Percentiles rank a stretch among this genome's conserved stretches.
Conservation (phyloP, 2,888 invertebrate genomes). For the Andrena dorsata region DNA sequence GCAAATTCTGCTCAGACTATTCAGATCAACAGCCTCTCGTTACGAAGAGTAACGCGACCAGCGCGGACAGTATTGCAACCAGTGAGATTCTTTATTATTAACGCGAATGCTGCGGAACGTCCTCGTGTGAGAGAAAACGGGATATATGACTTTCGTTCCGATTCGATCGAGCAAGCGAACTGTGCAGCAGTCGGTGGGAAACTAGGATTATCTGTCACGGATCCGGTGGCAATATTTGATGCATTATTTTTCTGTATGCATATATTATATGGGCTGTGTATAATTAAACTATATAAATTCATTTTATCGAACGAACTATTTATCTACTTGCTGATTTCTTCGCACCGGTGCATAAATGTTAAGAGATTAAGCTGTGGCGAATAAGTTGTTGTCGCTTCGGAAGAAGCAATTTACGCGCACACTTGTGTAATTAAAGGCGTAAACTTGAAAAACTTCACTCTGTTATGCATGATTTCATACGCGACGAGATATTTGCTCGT, state of each 20-base stretch:
- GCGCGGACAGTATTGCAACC: conserved; percentile 28
- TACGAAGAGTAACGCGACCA: conserved; percentile 9
- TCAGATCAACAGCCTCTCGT: conserved; percentile 14
- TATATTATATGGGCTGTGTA: conserved; percentile 64
- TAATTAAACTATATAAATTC: conserved; percentile 63
- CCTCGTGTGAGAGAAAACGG: conserved; percentile 28
- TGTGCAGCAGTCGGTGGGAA: conserved; percentile 32
- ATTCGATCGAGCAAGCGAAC: conserved; percentile 16
- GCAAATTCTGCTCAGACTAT: conserved; percentile 24
- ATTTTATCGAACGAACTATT: conserved; percentile 58
- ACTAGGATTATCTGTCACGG: conserved; percentile 37
- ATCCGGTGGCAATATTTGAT: conserved; percentile 43
- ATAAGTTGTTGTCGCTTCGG: conserved; percentile 56
- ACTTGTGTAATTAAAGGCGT: conserved; percentile 3
- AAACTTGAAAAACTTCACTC: neutral
- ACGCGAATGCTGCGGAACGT: conserved; percentile 30
- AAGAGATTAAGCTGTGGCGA: conserved; percentile 34
- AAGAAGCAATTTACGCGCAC: conserved; percentile 56
- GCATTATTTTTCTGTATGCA: conserved; percentile 57
- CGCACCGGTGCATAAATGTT: conserved; percentile 49
- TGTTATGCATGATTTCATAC: conserved; percentile 4
- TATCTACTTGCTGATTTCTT: conserved; percentile 57
- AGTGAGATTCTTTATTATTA: conserved; percentile 47
- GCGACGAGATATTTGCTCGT: conserved; percentile 12
- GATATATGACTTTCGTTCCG: conserved; percentile 15